phyloP scores from a whole-genome alignment of 2,113 vertebrate genomes.

The Onychostruthus taczanowskii region DNA sequence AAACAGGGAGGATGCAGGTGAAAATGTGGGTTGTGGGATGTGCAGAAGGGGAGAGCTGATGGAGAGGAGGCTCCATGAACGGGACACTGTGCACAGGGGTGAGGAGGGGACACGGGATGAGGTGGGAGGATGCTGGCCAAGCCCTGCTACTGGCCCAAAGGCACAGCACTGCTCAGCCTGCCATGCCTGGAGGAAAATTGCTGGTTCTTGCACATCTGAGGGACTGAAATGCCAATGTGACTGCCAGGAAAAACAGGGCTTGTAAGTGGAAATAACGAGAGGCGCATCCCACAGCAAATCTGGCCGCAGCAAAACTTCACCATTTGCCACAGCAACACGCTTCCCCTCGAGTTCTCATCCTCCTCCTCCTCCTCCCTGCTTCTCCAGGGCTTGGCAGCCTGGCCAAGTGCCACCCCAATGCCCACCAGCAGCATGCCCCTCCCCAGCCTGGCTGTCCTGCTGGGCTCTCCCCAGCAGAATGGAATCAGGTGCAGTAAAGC shows the following conservation, averaged over 20 bases:
- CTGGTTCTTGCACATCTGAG: not conserved
- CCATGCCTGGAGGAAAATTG: not conserved
- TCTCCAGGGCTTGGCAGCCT: not conserved
- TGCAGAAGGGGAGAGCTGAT: not conserved
- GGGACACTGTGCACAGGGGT: not conserved
- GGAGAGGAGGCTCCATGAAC: not conserved
- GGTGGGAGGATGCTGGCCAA: not conserved
- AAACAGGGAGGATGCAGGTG: not conserved
- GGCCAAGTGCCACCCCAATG: not conserved
- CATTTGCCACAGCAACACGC: not conserved
- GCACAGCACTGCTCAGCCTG: not conserved
- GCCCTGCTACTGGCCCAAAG: not conserved
- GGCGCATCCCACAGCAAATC: not conserved
- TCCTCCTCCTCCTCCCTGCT: not conserved
- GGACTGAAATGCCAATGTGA: not conserved
- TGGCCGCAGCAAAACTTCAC: not conserved
- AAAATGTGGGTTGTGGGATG: not conserved
- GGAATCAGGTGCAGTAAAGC: not conserved
- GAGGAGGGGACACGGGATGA: not conserved
- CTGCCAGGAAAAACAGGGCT: conserved; percentile 42
- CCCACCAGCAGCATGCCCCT: rapidly evolving
- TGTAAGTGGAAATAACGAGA: not conserved
- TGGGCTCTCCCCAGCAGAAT: not conserved
- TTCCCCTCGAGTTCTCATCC: not conserved
- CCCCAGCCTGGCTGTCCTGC: not conserved